Evolutionary conservation across 2,888 invertebrate species (phyloP), one percentile per base, ranked within the genome.

Genomic region (Erebia epiphron): DNA sequence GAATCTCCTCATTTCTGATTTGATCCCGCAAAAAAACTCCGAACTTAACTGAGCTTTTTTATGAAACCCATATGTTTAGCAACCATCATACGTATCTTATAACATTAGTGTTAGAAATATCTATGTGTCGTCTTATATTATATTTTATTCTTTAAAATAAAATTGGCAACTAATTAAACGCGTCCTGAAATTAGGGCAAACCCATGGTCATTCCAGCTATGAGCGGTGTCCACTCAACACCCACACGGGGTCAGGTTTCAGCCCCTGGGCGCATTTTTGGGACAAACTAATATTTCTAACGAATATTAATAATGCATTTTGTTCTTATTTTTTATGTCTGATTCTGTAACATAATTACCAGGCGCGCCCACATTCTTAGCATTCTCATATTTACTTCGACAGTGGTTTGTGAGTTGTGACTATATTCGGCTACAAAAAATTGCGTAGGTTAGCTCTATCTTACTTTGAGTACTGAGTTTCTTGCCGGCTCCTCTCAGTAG

Each of bases 241-340:
- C 92, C 88, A 91, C 92, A 85, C 83, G 73, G 82, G 82, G 84
- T 90, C 90, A 83, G 79, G 84, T 89, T 89, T 87, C 92, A 90
- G 92, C 92, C 92, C 86, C 90, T 83, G 89, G 92, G 91, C 91
- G 83, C 88, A 89, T 90, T 88, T 92, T 92, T 90, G 90, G 91
- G 91, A 92, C 91, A 92, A 92, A 90, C 92, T 91, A 91, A 92
- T 92, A 92, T 89, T 88, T 92, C 90, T 91, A 93, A 92, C 91
- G 90, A 92, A 90, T 92, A 92, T 92, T 92, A 92, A 92, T 92
- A 86, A 89, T 84, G 76, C 78, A 78, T 89, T 91, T 88, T 91
- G 86, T 86, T 89, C 85, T 88, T 88, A 83, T 90, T 89, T 82
- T 77, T 49, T 73, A 77, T 82, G 76, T 85, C 85, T 84, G 84